Conservation (phyloP, 2,113 vertebrate species). For the Deroptyus accipitrinus region DNA sequence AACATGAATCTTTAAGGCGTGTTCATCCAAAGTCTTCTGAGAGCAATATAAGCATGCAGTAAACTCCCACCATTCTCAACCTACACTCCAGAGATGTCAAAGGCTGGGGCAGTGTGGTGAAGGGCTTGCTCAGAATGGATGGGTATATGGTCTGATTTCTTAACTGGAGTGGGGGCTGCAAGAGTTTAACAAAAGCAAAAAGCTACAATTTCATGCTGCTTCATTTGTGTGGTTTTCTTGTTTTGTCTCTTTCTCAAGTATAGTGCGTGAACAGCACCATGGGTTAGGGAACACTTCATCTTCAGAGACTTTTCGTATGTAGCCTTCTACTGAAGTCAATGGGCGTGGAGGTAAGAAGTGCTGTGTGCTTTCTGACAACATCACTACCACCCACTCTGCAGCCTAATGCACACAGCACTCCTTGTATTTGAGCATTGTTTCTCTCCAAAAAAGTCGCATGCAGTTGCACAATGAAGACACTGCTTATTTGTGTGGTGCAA, state of each 20-base stretch:
- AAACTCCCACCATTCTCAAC: not conserved
- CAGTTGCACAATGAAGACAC: constrained; percentile 30
- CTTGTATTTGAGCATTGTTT: constrained; percentile 21
- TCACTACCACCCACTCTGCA: constrained; percentile 27
- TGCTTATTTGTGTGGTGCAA: not conserved
- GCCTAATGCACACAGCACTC: constrained; percentile 47
- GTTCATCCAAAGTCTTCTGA: not conserved
- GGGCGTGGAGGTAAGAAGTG: constrained; percentile 57
- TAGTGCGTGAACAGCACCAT: constrained; percentile 35
- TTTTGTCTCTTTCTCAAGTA: constrained; percentile 59
- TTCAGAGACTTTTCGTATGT: constrained; percentile 40
- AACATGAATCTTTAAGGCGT: not conserved
- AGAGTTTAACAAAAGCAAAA: not conserved
- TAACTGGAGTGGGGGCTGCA: not conserved
- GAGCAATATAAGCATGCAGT: not conserved
- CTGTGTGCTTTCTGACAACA: constrained; percentile 1
- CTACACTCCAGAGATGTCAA: not conserved
- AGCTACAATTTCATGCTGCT: not conserved
- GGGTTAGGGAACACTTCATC: constrained; percentile 48
- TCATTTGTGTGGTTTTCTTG: constrained; percentile 55
- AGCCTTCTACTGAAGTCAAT: constrained; percentile 58
- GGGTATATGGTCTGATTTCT: not conserved
- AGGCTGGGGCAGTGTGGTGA: not conserved
- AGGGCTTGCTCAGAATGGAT: not conserved
- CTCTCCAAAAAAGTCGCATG: constrained; percentile 21